Conservation (phyloP, 2,113 vertebrate genomes). For the Rousettus leschenaultii region DNA sequence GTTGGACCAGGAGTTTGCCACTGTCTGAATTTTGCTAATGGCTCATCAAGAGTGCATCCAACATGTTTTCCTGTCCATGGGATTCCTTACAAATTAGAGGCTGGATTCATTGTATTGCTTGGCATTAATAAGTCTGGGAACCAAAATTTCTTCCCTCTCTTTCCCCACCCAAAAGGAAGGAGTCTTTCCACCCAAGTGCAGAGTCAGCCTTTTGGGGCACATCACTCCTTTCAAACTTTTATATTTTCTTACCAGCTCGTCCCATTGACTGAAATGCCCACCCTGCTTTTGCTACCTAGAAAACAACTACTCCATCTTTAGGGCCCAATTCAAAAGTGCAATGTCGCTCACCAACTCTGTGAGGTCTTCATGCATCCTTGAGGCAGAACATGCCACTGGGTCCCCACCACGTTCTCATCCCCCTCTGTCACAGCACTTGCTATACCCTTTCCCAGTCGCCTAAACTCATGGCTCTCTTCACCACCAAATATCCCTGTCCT, state of each 20-base stretch:
- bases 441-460: background rate
- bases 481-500: accelerated
- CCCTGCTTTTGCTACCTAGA: background rate
- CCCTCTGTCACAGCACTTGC: background rate
- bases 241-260: background rate
- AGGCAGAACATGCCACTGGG: accelerated
- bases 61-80: background rate
- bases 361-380: background rate
- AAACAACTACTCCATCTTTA: background rate
- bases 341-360: background rate
- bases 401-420: background rate
- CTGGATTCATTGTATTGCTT: background rate
- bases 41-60: accelerated
- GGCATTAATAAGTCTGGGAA: background rate
- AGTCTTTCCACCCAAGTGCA: background rate
- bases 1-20: background rate
- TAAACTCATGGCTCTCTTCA: background rate
- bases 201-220: background rate
- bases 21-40: background rate
- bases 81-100: background rate
- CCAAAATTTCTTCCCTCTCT: background rate
- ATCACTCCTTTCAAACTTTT: background rate
- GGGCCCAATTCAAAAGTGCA: background rate
- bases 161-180: background rate
- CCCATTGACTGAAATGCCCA: background rate